Base-by-base conservation (phyloP, 2,888 invertebrate genomes). In the Mayetiola destructor region DNA sequence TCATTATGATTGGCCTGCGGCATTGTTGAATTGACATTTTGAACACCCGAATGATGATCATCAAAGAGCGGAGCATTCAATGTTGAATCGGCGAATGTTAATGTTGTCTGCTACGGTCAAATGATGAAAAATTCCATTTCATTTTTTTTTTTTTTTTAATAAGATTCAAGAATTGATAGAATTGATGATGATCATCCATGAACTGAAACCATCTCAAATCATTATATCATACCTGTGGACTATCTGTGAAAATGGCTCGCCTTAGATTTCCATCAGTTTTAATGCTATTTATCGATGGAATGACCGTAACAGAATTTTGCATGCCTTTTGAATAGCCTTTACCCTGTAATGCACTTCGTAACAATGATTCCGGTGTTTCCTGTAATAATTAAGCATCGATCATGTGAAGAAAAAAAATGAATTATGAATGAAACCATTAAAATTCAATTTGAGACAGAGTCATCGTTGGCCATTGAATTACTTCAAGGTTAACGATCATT, bases 301-400 rank as follows among this genome's bases (percentile, higher is more conserved):
- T 61, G 56, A 72, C 61, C 29, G 69, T 58, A 23, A 72, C 64
- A 8, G 71, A 70, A 59, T 72, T 72, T 42, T 70, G 69, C 23
- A 72, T 59, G 1, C 71, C 71, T 62, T 73, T 73, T 58, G 68
- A 66, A 65, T 74, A 64, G 59, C 79, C 79, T 75, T 89, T 88
- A 52, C 89, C 89, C 69, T 89, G 89, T 61, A 90, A 76, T 10
- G 89, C 89, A 67, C 84, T 89, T 63, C 89, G 77, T 61, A 90
- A 72, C 61, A 90, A 72, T 30, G 88, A 88, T 66, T 88, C 88
- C 20, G 85, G 72, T 5, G 71, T 68, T 42, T 70, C 70, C 65
- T 72, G n/a, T n/a, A n/a, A n/a, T n/a, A n/a, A n/a, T n/a, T n/a
- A n/a, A n/a, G 21, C 32, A 56, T 73, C 8, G 27, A 35, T 48